Conservation (phyloP, 2,888 invertebrate species). For the Cryptophagus acutangulus region DNA sequence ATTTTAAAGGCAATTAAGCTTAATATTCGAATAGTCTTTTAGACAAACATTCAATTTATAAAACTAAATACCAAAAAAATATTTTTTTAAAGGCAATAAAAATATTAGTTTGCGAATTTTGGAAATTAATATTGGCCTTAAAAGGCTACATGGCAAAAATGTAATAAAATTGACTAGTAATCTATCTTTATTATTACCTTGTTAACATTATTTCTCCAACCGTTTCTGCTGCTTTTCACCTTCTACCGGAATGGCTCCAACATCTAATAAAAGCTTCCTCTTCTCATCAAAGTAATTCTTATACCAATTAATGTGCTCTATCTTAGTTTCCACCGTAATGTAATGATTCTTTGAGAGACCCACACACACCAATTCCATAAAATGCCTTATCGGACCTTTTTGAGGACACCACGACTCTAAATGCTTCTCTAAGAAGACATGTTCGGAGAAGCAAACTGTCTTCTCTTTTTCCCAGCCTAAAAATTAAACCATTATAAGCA, state of each 20-base stretch:
- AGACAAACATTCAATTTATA: not conserved
- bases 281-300: conserved; percentile 83
- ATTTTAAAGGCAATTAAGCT: too few species aligned
- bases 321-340: conserved; percentile 81
- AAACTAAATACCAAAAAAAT: not conserved
- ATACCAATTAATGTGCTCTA: conserved; percentile 88
- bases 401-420: conserved; percentile 86
- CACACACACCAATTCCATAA: conserved; percentile 93
- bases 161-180: too few species aligned
- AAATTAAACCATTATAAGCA: conserved; percentile 14
- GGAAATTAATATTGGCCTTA: too few species aligned
- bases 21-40: too few species aligned
- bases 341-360: conserved; percentile 94
- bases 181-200: conserved; percentile 3
- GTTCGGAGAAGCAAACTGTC: conserved; percentile 81
- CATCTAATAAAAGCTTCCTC: conserved; percentile 62
- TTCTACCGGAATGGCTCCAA: conserved; percentile 54
- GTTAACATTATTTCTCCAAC: conserved; percentile 14
- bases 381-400: conserved; percentile 87
- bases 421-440: conserved; percentile 85
- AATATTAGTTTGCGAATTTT: too few species aligned
- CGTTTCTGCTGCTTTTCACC: conserved; percentile 14
- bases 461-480: conserved; percentile 63
- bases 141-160: too few species aligned
- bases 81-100: too few species aligned